Evolutionary conservation across 2,888 invertebrate genomes (phyloP).

Genomic region (Isoperla grammatica): DNA sequence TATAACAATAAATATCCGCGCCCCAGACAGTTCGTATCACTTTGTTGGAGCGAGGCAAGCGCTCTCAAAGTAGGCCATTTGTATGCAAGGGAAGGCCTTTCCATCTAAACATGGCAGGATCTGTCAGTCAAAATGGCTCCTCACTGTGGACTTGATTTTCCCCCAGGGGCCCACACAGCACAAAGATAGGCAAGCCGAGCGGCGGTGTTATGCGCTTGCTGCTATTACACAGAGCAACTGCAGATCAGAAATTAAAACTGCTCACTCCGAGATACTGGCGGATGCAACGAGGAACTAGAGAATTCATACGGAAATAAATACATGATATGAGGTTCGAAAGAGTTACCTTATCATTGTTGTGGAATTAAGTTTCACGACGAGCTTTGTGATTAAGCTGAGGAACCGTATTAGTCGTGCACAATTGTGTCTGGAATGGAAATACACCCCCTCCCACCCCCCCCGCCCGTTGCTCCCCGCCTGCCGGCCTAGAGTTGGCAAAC

Average conservation of each 20-base stretch:
- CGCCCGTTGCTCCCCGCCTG: not conserved
- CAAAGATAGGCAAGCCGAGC: conserved; percentile 11
- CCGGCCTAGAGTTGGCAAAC: not conserved
- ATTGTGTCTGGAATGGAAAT: not conserved
- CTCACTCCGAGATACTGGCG: not conserved
- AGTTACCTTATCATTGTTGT: too few relatives aligned
- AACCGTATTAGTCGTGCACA: too few relatives aligned
- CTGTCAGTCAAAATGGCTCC: conserved; percentile 46
- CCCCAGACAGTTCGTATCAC: conserved; percentile 31
- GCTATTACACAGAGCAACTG: conserved; percentile 10
- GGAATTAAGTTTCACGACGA: too few relatives aligned
- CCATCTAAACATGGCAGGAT: conserved; percentile 46
- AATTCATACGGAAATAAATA: too few relatives aligned
- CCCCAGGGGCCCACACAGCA: conserved; percentile 37
- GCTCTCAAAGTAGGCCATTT: conserved; percentile 44
- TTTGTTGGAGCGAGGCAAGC: conserved; percentile 29
- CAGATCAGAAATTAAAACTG: conserved; percentile 29
- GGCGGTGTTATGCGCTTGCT: not conserved
- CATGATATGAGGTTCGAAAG: too few relatives aligned
- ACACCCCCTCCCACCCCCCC: not conserved
- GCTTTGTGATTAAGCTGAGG: too few relatives aligned
- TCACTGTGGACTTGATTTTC: conserved; percentile 39
- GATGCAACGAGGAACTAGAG: too few relatives aligned
- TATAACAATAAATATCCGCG: conserved; percentile 32
- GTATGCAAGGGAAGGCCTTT: conserved; percentile 44